Percentiles rank a stretch among this genome's conserved stretches.
Evolutionary conservation across 2,113 vertebrate genomes (phyloP).

Genomic region (Nibea coibor): DNA sequence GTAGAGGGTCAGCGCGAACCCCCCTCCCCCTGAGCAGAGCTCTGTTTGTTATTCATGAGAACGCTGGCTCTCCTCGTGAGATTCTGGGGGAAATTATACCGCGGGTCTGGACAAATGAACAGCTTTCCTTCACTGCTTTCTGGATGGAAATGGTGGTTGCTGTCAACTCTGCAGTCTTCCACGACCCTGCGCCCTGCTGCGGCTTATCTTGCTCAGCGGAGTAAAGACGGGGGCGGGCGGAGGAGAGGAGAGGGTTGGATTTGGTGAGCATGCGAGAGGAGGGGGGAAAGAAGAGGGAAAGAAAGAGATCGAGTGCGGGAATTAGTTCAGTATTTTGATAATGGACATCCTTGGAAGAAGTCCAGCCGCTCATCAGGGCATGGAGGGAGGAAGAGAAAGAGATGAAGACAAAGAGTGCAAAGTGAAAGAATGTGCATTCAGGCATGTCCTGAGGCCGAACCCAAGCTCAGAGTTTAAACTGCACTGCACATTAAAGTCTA

Average conservation of each 20-base stretch:
- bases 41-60: constrained; percentile 72
- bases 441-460: constrained; percentile 41
- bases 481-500: constrained; percentile 3
- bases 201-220: constrained; percentile 63
- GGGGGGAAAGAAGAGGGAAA: neutral
- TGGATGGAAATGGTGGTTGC: constrained; percentile 48
- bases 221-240: neutral
- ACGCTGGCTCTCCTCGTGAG: constrained; percentile 39
- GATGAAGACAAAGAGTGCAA: constrained; percentile 53
- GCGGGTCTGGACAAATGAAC: constrained; percentile 43
- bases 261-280: constrained; percentile 22
- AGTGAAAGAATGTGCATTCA: constrained; percentile 54
- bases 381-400: constrained; percentile 26
- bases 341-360: constrained; percentile 69
- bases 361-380: constrained; percentile 57
- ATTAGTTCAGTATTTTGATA: constrained; percentile 71
- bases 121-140: constrained; percentile 19
- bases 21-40: constrained; percentile 39
- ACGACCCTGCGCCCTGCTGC: constrained; percentile 36
- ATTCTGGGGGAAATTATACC: constrained; percentile 54
- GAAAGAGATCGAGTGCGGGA: constrained; percentile 42
- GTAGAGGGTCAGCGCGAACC: constrained; percentile 35
- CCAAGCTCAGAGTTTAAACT: neutral
- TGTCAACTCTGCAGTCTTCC: constrained; percentile 33
- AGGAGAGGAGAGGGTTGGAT: constrained; percentile 25